phyloP scores from a whole-genome alignment of 2,888 invertebrate species.

The Scaptomyza reducta region DNA sequence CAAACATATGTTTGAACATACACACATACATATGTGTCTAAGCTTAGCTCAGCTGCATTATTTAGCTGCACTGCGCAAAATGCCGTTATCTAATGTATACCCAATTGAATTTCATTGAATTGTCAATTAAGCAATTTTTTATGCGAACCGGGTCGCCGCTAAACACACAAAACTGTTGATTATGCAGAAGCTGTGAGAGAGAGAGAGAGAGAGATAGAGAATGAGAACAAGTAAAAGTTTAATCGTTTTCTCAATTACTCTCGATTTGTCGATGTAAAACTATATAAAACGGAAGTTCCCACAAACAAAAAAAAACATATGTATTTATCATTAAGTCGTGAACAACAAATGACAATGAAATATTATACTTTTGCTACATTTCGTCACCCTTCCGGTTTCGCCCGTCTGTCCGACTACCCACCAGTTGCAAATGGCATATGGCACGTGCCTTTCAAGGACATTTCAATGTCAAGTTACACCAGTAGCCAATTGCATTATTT shows the following conservation, averaged over 20 bases:
- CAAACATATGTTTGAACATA: neutral
- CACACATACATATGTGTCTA: neutral
- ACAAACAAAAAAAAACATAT: conserved; percentile 15
- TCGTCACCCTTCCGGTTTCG: conserved; percentile 15
- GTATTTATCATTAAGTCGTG: conserved; percentile 29
- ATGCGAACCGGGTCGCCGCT: conserved; percentile 10
- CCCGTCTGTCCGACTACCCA: conserved; percentile 23
- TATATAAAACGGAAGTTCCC: conserved; percentile 58
- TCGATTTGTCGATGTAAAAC: conserved; percentile 27
- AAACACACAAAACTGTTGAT: conserved; percentile 44
- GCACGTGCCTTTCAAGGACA: conserved; percentile 73
- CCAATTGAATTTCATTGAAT: conserved; percentile 66
- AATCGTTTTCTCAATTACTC: conserved; percentile 21
- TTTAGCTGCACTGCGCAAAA: conserved; percentile 50
- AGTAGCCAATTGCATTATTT: conserved; percentile 17
- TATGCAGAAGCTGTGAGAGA: conserved; percentile 16
- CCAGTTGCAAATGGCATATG: conserved; percentile 40
- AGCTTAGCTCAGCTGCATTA: neutral
- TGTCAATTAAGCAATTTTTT: conserved; percentile 63
- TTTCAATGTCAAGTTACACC: conserved; percentile 67
- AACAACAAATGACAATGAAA: conserved; percentile 59
- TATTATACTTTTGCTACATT: conserved; percentile 32
- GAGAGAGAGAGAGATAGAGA: neutral
- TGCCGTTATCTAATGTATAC: conserved; percentile 53
- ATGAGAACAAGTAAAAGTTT: neutral